A percentile compares a stretch with the other conserved stretches of the same genome.
Conservation (phyloP, 1,140 invertebrate genomes). For the Dreissena polymorpha region DNA sequence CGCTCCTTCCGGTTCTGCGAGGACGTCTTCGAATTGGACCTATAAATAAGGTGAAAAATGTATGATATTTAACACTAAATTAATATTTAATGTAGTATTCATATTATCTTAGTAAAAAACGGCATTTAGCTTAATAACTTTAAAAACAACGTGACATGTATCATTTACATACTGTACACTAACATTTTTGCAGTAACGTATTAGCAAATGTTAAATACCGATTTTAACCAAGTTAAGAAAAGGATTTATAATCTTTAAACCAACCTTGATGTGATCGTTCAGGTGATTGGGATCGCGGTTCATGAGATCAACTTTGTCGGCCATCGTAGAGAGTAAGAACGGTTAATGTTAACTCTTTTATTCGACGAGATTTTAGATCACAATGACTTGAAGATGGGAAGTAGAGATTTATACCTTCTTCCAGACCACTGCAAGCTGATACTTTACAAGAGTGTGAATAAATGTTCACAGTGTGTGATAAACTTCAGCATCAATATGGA, state of each 20-base stretch:
- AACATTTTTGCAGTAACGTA: not conserved
- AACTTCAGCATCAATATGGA: too few species aligned
- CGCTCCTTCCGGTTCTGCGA: constrained; percentile 88
- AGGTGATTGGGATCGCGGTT: constrained; percentile 32
- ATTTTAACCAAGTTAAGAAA: not conserved
- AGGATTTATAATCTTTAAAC: not conserved
- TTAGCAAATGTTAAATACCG: too few species aligned
- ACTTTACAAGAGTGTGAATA: too few species aligned
- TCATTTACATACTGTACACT: not conserved
- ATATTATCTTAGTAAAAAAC: too few species aligned
- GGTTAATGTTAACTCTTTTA: too few species aligned
- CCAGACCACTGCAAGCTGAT: too few species aligned
- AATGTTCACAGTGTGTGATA: too few species aligned
- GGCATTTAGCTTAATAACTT: not conserved
- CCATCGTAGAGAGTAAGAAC: not conserved
- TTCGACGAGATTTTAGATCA: too few species aligned
- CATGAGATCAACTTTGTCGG: constrained; percentile 3
- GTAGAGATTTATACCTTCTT: too few species aligned
- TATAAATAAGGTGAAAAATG: constrained; percentile 54
- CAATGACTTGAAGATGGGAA: too few species aligned
- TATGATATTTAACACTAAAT: not conserved
- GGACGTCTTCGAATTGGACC: constrained; percentile 86
- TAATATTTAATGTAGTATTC: too few species aligned
- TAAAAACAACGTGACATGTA: not conserved
- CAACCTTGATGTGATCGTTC: constrained; percentile 33